Percentiles rank a stretch among this genome's conserved stretches.
Evolutionary conservation across 1,140 invertebrate genomes (phyloP).

Genomic region (Coptotermes formosanus): DNA sequence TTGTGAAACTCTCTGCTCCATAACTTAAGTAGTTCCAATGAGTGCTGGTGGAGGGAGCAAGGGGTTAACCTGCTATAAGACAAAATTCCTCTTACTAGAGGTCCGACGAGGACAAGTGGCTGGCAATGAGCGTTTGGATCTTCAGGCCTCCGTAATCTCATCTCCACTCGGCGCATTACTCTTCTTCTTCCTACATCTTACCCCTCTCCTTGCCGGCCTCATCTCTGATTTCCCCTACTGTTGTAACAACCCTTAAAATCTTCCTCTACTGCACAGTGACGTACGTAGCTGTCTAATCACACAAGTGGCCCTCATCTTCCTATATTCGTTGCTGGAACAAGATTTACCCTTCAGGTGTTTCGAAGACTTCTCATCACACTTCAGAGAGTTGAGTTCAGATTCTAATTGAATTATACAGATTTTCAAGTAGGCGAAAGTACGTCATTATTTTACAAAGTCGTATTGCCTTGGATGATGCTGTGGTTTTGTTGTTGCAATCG

Average conservation of each 20-base stretch:
- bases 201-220: not conserved
- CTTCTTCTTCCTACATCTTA: not conserved
- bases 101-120: not conserved
- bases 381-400: no score
- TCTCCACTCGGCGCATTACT: not conserved
- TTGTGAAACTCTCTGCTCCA: not conserved
- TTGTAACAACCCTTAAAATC: constrained; percentile 18
- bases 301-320: no score
- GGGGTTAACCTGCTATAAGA: not conserved
- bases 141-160: not conserved
- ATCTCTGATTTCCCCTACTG: not conserved
- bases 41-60: not conserved
- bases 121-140: not conserved
- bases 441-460: no score
- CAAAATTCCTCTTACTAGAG: not conserved
- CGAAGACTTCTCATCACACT: no score
- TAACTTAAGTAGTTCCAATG: not conserved
- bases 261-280: not conserved
- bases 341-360: no score
- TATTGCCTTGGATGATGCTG: no score
- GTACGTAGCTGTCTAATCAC: not conserved
- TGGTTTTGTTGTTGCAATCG: no score
- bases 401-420: no score
- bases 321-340: no score
- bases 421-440: no score